phyloP scores from a whole-genome alignment of 2,797 vertebrate species.

The Hemitrygon akajei region DNA sequence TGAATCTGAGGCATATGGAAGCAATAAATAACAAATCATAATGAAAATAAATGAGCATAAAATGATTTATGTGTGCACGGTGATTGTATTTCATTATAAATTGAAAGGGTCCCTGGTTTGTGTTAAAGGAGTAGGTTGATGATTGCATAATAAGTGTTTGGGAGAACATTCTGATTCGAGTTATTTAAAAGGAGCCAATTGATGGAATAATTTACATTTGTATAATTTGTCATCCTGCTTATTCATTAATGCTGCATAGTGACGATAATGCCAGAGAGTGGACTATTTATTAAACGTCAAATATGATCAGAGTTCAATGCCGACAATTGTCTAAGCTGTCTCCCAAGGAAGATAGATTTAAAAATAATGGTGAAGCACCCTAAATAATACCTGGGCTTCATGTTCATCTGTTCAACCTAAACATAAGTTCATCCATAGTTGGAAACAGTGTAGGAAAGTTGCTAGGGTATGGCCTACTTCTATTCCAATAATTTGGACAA shows the following conservation, averaged over 20 bases:
- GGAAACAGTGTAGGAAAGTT: not conserved
- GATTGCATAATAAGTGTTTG: not conserved
- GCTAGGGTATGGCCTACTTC: not conserved
- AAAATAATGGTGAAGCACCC: not conserved
- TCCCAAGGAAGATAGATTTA: not conserved
- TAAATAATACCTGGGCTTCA: not conserved
- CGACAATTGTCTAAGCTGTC: no score
- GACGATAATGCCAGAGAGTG: no score
- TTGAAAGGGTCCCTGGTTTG: not conserved
- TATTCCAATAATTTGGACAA: not conserved
- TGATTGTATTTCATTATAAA: slow-evolving; percentile 15
- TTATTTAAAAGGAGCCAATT: not conserved
- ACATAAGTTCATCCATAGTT: not conserved
- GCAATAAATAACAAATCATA: not conserved
- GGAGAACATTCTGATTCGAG: not conserved
- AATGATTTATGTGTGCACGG: not conserved
- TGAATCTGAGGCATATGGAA: not conserved
- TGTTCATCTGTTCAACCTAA: no score
- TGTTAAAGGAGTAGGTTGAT: not conserved
- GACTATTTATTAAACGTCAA: not conserved
- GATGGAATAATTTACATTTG: slow-evolving; percentile 15
- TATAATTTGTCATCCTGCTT: not conserved
- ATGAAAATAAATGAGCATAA: not conserved
- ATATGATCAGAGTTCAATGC: not conserved
- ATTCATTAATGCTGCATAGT: not conserved